phyloP scores from a whole-genome alignment of 2,888 invertebrate species.

The Eudasyphora cyanicolor region DNA sequence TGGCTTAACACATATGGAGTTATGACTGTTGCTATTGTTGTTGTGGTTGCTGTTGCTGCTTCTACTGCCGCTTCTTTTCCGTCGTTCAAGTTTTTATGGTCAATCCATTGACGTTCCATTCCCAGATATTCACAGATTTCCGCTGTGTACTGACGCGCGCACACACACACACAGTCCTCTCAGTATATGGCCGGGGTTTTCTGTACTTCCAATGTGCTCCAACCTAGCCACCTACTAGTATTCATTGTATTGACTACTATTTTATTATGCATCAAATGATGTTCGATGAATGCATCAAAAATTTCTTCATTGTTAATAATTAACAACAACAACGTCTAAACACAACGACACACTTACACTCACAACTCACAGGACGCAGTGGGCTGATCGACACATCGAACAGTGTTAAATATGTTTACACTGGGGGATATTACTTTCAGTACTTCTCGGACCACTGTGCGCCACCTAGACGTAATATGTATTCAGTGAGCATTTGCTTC shows the following conservation, averaged over 20 bases:
- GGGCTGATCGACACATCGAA: neutral
- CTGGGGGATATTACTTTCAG: neutral
- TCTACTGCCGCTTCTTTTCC: neutral
- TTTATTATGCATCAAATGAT: slow-evolving; percentile 76
- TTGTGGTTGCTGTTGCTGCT: neutral
- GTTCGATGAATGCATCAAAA: slow-evolving; percentile 73
- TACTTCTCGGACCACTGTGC: too few relatives aligned
- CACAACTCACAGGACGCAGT: neutral
- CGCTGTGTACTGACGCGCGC: slow-evolving; percentile 55
- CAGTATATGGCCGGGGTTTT: neutral
- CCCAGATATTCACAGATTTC: slow-evolving; percentile 50
- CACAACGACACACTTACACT: neutral
- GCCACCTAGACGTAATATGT: too few relatives aligned
- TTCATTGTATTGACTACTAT: too few relatives aligned
- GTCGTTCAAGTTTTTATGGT: neutral
- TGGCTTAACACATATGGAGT: slow-evolving; percentile 55
- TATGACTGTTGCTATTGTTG: neutral
- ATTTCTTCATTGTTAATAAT: neutral
- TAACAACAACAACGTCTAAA: neutral
- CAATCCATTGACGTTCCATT: slow-evolving; percentile 1
- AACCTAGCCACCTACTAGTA: too few relatives aligned
- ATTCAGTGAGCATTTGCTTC: neutral
- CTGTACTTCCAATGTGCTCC: neutral
- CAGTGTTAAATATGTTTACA: neutral
- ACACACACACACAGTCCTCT: too few relatives aligned